Conservation (phyloP, 1,140 invertebrate genomes). For the Rhopalosiphum padi region DNA sequence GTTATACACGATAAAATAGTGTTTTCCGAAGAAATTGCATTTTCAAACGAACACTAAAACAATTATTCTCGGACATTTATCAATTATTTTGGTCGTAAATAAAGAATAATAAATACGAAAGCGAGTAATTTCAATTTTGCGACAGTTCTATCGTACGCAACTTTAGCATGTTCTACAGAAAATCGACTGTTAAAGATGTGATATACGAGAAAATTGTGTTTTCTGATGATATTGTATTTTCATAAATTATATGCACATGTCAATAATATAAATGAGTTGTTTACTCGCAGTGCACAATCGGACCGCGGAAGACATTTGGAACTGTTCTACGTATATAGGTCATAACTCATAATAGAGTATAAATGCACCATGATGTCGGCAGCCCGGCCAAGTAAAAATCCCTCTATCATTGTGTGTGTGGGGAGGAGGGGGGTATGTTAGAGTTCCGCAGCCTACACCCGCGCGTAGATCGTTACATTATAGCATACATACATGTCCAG, state of each 20-base stretch:
- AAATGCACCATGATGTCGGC: not conserved
- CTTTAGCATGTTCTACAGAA: not conserved
- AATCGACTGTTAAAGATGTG: not conserved
- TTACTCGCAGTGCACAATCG: not conserved
- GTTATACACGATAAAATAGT: no score
- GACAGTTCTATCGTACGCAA: not conserved
- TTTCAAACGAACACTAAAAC: not conserved
- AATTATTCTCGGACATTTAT: not conserved
- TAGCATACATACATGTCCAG: not conserved
- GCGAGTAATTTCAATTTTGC: not conserved
- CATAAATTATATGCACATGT: not conserved
- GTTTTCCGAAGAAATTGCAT: no score
- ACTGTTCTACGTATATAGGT: not conserved
- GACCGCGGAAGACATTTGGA: constrained; percentile 10
- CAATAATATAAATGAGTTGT: not conserved
- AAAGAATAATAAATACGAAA: not conserved
- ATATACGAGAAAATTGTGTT: not conserved
- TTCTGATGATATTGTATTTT: not conserved
- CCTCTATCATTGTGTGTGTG: no score
- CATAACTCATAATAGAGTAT: not conserved
- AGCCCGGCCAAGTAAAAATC: not conserved
- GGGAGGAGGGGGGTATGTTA: no score
- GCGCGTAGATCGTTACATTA: not conserved
- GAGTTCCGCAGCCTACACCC: no score
- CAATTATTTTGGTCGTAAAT: not conserved